Base-by-base conservation (phyloP, 2,113 vertebrate genomes). In the Chloropsis hardwickii region DNA sequence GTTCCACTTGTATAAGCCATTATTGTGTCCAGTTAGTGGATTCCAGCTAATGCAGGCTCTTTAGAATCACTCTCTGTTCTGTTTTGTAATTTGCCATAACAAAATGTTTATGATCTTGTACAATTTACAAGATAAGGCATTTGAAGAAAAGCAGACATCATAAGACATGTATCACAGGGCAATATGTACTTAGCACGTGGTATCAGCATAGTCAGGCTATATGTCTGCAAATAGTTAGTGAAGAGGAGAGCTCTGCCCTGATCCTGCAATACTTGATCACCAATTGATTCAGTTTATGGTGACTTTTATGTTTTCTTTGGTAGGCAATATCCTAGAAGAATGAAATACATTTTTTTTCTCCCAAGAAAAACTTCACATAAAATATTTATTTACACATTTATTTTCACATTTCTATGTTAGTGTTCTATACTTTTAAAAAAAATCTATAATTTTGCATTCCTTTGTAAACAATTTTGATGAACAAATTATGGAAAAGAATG, bases 401-500 rank as follows among this genome's bases (percentile, higher is more conserved):
- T 60, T 73, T 53, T 67, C 22, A 60, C 3, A 72, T 76, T 51
- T 64, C 17, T 58, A 3, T 45, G 17, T 62, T 58, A 37, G 24
- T 51, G 3, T 44, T 57, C n/a, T 42, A 11, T 37, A 15, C 20
- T 44, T 37, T 51, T 0, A 14, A 48, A 40, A 67, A 65, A 25
- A 39, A 17, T 1, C 6, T 47, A 9, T 37, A 44, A 0, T 53
- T 61, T 45, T 77, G 0, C 23, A 9, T 58, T 82, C 20, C 3
- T 72, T 83, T 44, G 4, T 42, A 48, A 70, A 45, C 2, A 64
- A 27, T 27, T 81, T 78, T 65, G 3, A 65, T 39, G 6, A 66
- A 40, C 2, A 76, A 67, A 33, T 33, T 56, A 66, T 31, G 9
- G 12, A 67, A 76, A 78, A 82, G 3, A 85, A 54, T 66, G 14